These are phyloP conservation scores for Cynoglossus semilaevis DNA, from an alignment of 2,113 vertebrate genomes.

Conservation along the genomic window DNA sequence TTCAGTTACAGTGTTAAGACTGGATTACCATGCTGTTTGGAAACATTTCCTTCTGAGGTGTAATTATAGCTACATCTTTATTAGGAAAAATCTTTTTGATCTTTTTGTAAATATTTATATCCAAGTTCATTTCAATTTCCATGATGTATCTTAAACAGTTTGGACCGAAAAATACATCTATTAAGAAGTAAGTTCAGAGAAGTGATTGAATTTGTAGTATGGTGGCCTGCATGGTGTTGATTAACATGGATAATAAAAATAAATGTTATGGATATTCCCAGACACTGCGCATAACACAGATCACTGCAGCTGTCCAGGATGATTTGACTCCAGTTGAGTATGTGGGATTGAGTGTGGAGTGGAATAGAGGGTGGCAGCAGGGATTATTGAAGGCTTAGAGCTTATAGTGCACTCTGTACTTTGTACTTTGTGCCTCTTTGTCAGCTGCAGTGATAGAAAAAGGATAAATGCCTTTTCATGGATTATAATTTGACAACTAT, in stretches of 20 bases:
- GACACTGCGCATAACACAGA: conserved; percentile 27
- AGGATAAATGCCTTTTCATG: conserved; percentile 36
- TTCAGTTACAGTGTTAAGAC: conserved; percentile 50
- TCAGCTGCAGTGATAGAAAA: conserved; percentile 45
- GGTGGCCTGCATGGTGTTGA: too few species aligned
- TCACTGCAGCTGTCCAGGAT: conserved; percentile 35
- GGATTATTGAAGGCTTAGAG: conserved; percentile 70
- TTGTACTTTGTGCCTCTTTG: conserved; percentile 43
- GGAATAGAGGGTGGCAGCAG: conserved; percentile 60
- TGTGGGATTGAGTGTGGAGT: conserved; percentile 49
- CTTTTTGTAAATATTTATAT: too few species aligned
- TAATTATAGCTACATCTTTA: conserved; percentile 44
- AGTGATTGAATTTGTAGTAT: conserved; percentile 10
- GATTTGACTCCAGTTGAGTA: conserved; percentile 65
- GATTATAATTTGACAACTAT: conserved; percentile 29
- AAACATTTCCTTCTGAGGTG: conserved; percentile 25
- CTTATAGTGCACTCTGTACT: conserved; percentile 52
- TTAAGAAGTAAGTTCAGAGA: not conserved
- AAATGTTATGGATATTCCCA: conserved; percentile 25
- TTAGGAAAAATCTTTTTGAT: too few species aligned
- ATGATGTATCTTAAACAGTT: not conserved
- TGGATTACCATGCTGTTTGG: conserved; percentile 61
- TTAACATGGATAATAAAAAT: too few species aligned
- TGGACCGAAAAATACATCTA: not conserved
- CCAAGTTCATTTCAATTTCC: too few species aligned